phyloP scores from a whole-genome alignment of 37 sponge, comb jelly and placozoan species.

The Tethya wilhelma region DNA sequence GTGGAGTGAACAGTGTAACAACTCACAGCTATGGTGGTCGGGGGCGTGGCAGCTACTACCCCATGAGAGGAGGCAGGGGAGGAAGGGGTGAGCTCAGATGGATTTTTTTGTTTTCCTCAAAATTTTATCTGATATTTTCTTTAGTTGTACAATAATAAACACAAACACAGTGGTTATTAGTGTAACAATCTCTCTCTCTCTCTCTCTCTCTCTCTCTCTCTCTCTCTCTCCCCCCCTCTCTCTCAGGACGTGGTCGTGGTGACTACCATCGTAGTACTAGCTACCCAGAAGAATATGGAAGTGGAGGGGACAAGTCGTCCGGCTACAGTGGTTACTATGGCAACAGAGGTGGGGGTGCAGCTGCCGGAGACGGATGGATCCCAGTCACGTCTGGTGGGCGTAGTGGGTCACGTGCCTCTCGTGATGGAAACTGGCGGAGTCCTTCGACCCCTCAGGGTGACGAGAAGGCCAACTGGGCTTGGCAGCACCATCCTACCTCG shows the following conservation, averaged over 20 bases:
- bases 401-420: conserved; percentile 39
- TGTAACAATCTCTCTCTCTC: too few relatives aligned
- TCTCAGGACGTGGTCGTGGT: conserved; percentile 39
- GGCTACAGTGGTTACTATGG: conserved; percentile 15
- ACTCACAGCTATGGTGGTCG: conserved; percentile 49
- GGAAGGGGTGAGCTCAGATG: conserved; percentile 14
- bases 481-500: conserved; percentile 47
- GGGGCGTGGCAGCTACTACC: conserved; percentile 21
- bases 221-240: too few relatives aligned
- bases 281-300: conserved; percentile 16
- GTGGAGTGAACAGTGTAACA: conserved; percentile 58
- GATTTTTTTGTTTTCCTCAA: too few relatives aligned
- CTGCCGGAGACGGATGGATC: neutral
- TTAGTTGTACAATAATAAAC: too few relatives aligned
- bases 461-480: conserved; percentile 1
- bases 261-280: conserved; percentile 57
- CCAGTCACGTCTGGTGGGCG: conserved; percentile 10
- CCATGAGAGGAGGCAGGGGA: conserved; percentile 48
- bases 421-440: conserved; percentile 70
- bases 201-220: too few relatives aligned
- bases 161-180: too few relatives aligned
- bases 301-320: conserved; percentile 10
- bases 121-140: too few relatives aligned
- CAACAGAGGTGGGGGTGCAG: conserved; percentile 15
- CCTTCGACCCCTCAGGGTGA: conserved; percentile 33